Evolutionary conservation across 2,113 vertebrate species (phyloP).

Genomic region (Mormoops blainvillei): DNA sequence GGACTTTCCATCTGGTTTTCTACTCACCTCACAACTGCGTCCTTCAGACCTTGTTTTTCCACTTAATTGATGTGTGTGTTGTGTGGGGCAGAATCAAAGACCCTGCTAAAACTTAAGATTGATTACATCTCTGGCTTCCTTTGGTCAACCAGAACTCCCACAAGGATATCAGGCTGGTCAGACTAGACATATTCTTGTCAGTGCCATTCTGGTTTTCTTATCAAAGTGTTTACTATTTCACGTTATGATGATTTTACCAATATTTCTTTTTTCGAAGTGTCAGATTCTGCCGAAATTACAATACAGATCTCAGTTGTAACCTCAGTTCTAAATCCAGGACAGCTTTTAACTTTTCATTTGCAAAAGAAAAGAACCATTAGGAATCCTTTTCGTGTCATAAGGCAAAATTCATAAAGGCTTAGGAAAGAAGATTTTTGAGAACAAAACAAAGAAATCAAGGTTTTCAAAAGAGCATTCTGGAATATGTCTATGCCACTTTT

Average conservation of each 20-base stretch:
- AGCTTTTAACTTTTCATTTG: not conserved
- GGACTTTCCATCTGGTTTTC: conserved; percentile 53
- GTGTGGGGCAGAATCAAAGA: conserved; percentile 51
- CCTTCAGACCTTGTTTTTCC: conserved; percentile 47
- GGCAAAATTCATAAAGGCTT: not conserved
- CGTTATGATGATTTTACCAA: not conserved
- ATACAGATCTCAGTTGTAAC: not conserved
- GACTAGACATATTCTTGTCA: not conserved
- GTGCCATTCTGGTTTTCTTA: not conserved
- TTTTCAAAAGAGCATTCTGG: conserved; percentile 8
- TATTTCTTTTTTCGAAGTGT: not conserved
- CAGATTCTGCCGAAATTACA: not conserved
- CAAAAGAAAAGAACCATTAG: not conserved
- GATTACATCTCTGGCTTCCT: conserved; percentile 33
- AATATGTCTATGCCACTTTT: not conserved
- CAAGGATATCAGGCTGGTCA: not conserved
- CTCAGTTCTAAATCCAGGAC: not conserved
- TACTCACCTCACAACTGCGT: conserved; percentile 21
- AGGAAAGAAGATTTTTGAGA: not conserved
- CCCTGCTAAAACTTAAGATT: conserved; percentile 43
- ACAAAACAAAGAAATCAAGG: not conserved
- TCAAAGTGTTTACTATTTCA: not conserved
- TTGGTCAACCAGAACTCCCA: conserved; percentile 24
- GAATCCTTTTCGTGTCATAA: not conserved
- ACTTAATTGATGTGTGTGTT: conserved; percentile 53